Evolutionary conservation across 2,888 invertebrate species (phyloP).

Genomic region (Epistrophe eligans): DNA sequence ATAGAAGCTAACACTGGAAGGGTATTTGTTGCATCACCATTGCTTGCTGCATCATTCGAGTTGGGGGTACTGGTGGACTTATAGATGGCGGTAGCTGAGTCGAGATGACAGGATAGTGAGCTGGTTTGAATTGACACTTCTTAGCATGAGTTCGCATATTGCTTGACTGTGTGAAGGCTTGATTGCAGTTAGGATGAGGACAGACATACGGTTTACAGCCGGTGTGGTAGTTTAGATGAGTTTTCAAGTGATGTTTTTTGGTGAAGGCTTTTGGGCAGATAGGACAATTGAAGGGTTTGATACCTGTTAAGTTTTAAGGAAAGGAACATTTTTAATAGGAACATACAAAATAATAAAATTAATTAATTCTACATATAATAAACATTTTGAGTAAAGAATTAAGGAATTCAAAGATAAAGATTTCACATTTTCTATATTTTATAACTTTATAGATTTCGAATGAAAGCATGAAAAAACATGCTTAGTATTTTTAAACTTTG

Average conservation of each 20-base stretch:
- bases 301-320: slow-evolving; percentile 84
- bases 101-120: slow-evolving; percentile 77
- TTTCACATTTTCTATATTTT: too few species aligned
- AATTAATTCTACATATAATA: too few species aligned
- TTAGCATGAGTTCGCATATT: slow-evolving; percentile 94
- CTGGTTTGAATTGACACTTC: slow-evolving; percentile 86
- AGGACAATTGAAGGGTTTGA: slow-evolving; percentile 89
- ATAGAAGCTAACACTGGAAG: slow-evolving; percentile 42
- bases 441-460: too few species aligned
- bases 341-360: too few species aligned
- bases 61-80: slow-evolving; percentile 19
- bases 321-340: neutral
- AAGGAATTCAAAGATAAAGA: too few species aligned
- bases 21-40: slow-evolving; percentile 55
- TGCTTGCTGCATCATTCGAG: slow-evolving; percentile 39
- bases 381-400: too few species aligned
- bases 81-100: slow-evolving; percentile 31
- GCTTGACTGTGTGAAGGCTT: slow-evolving; percentile 93
- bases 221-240: slow-evolving; percentile 93
- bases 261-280: slow-evolving; percentile 90
- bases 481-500: too few species aligned
- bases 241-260: slow-evolving; percentile 93
- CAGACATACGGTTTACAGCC: slow-evolving; percentile 93
- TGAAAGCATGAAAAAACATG: too few species aligned
- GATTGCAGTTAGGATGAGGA: slow-evolving; percentile 87